These are phyloP conservation scores for Brachionus calyciflorus DNA, from an alignment of 1,140 invertebrate species.

Conservation along the genomic window DNA sequence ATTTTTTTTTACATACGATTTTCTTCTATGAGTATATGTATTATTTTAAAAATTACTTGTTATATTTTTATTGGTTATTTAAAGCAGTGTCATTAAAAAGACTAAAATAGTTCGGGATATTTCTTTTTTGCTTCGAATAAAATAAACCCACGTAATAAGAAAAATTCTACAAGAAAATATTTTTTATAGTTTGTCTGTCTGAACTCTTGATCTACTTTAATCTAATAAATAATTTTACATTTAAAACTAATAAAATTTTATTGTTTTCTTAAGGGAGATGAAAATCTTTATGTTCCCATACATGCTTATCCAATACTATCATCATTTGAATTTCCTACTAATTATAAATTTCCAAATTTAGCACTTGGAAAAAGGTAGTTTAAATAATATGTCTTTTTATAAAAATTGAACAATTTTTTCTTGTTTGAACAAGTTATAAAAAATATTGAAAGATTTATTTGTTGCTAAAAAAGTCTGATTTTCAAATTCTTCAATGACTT, in stretches of 20 bases:
- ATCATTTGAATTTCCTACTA: constrained; percentile 56
- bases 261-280: constrained; percentile 53
- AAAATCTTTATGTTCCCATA: constrained; percentile 59
- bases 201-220: too few relatives aligned
- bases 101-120: not conserved
- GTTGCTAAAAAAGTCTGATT: too few relatives aligned
- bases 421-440: too few relatives aligned
- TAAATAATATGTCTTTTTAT: not conserved
- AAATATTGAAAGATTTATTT: too few relatives aligned
- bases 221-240: too few relatives aligned
- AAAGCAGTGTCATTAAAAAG: not conserved
- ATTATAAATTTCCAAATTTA: constrained; percentile 55
- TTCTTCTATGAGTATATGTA: not conserved
- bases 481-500: too few relatives aligned
- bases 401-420: too few relatives aligned
- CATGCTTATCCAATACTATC: constrained; percentile 61
- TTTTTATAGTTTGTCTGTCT: too few relatives aligned
- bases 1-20: not conserved
- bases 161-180: too few relatives aligned
- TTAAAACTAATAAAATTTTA: not conserved
- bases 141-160: too few relatives aligned
- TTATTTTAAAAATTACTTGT: not conserved
- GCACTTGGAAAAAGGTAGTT: constrained; percentile 56
- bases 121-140: not conserved
- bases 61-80: constrained; percentile 23